Evolutionary conservation across 2,888 invertebrate species (phyloP).

Genomic region (Eristalis intricaria): DNA sequence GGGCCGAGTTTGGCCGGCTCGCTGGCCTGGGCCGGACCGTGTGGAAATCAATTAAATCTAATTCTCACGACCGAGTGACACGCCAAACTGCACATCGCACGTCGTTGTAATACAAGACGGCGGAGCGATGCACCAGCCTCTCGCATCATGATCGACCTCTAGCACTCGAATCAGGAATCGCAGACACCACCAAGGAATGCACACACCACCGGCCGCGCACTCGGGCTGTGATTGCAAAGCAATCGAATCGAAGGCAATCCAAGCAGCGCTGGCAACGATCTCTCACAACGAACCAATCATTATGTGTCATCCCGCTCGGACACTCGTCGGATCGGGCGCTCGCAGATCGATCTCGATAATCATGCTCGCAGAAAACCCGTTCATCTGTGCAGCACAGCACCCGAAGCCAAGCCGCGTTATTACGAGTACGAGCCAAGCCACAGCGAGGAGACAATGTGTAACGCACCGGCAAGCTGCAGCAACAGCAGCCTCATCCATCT

Average conservation of each 20-base stretch:
- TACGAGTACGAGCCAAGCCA: slow-evolving; percentile 20
- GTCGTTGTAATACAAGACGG: slow-evolving; percentile 35
- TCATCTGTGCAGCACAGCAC: slow-evolving; percentile 13
- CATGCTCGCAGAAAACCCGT: slow-evolving; percentile 67
- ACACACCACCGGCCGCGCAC: not conserved
- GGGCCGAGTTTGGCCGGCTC: slow-evolving; percentile 64
- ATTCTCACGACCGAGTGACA: slow-evolving; percentile 79
- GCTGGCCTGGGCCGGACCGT: slow-evolving; percentile 74
- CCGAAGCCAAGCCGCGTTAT: slow-evolving; percentile 62
- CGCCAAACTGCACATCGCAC: slow-evolving; percentile 72
- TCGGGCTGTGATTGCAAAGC: slow-evolving; percentile 58
- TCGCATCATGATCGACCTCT: slow-evolving; percentile 70
- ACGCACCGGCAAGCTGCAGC: slow-evolving; percentile 47
- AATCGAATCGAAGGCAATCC: slow-evolving; percentile 60
- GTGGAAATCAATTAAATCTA: slow-evolving; percentile 81
- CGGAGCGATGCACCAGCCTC: slow-evolving; percentile 30
- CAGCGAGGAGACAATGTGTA: slow-evolving; percentile 64
- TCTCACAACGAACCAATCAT: slow-evolving; percentile 70
- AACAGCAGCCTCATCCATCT: slow-evolving; percentile 38
- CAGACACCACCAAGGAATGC: slow-evolving; percentile 37
- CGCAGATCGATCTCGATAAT: slow-evolving; percentile 67
- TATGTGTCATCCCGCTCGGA: slow-evolving; percentile 68
- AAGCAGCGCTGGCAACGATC: slow-evolving; percentile 38
- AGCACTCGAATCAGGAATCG: slow-evolving; percentile 65
- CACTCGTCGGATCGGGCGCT: slow-evolving; percentile 37